Evolutionary conservation across 2,797 vertebrate genomes (phyloP), one percentile per base, ranked within the genome.

Genomic region (Notolepis coatsorum): DNA sequence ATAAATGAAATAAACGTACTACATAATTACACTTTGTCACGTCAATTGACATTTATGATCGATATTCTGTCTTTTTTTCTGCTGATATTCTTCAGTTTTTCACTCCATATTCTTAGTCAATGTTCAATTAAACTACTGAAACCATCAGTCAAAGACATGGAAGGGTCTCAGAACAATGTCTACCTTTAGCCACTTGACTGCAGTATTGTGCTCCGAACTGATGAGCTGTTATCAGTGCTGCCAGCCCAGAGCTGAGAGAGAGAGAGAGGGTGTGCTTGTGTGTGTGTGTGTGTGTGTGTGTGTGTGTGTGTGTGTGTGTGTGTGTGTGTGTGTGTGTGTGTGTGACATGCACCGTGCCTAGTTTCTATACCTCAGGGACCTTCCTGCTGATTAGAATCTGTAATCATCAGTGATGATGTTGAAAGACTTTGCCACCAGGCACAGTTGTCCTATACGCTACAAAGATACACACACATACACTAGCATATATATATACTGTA

Each of bases 341-440:
- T 70, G 24, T n/a, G n/a, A n/a, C n/a, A n/a, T n/a, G n/a, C n/a
- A n/a, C n/a, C n/a, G n/a, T n/a, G n/a, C n/a, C n/a, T n/a, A n/a
- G n/a, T n/a, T n/a, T n/a, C n/a, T n/a, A n/a, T 38, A 41, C 27
- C 55, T n/a, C 50, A 54, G 23, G 0, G 23, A 42, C 20, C n/a
- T 39, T 52, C 71, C 60, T 31, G 20, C 18, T 75, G 69, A 81
- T 81, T 70, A 49, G 38, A 57, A 71, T 76, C 75, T 76, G 55
- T 65, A 56, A 70, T 64, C 46, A 41, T 54, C 51, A 27, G 21
- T 52, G 43, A 58, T 67, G 47, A 71, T 67, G 61, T 27, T 71
- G 39, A 73, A 47, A 81, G 70, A 54, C 56, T 72, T 77, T 73
- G 81, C 77, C 27, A 1, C 30, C 28, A 72, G 76, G 52, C 69